Base-by-base conservation (phyloP, 2,797 vertebrate species). In the Pseudochirops corinnae region DNA sequence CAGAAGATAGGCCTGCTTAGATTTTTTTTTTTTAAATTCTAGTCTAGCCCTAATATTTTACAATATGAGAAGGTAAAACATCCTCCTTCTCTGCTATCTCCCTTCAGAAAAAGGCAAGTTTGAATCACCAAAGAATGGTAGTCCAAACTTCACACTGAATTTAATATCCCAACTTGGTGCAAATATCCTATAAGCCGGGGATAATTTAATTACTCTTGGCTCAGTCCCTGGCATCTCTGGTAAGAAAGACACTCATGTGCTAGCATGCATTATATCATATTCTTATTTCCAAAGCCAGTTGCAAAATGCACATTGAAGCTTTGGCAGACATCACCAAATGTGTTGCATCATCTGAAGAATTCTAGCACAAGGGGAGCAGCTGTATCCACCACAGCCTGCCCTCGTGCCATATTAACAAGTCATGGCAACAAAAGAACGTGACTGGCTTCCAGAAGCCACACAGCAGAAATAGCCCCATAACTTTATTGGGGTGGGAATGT, bases 191-290 rank as follows among this genome's bases (percentile, higher is more conserved):
- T 74, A 56, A 13, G 33, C 91, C 90, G 92, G 11, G 56, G 95
- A 94, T 74, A 28, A 5, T 93, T 96, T 93, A 55, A 93, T 92
- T 92, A 87, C 50, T 4, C 60, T 94, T 97, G 93, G 52, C 91
- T 33, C 55, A 9, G 13, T 39, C 10, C 82, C 90, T 90, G 92
- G 67, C 62, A 93, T 94, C 53, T 74, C 91, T 96, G 94, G 82
- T 55, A 90, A 21, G 90, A 58, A 94, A 56, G 26, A 74, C n/a
- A 26, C 94, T 96, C 96, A 95, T 97, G 90, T 95, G 31, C 91
- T 67, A 92, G 62, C 95, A 91, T 31, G 90, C 39, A 52, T 62
- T 92, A 52, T 74, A 90, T 60, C 62, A 94, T 74, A 93, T 0
- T 9, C 87, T 92, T 91, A 58, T 9, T 87, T 5, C 56, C 56